These are phyloP conservation scores for Acipenser transmontanus DNA, from an alignment of 2,797 vertebrate species.

Conservation along the genomic window DNA sequence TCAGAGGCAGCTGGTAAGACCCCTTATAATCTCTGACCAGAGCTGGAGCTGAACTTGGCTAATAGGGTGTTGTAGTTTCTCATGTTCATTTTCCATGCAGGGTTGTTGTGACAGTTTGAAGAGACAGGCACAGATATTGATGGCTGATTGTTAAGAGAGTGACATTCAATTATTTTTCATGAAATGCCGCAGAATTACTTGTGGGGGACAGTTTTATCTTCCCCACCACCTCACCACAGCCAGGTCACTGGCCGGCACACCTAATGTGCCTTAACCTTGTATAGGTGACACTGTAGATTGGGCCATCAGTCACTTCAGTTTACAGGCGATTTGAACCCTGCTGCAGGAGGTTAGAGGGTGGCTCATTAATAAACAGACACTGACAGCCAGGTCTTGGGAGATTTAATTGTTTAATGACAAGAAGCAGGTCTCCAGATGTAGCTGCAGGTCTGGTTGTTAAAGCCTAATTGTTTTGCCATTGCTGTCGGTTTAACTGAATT, in stretches of 20 bases:
- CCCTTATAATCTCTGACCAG: background rate
- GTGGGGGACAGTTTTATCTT: background rate
- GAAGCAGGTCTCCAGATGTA: background rate
- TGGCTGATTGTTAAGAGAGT: slow-evolving; percentile 24
- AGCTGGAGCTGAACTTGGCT: background rate
- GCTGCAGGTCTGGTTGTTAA: background rate
- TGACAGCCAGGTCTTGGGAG: background rate
- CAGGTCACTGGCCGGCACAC: background rate
- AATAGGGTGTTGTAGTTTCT: slow-evolving; percentile 1
- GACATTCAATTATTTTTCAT: slow-evolving; percentile 22
- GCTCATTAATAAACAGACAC: slow-evolving; percentile 7
- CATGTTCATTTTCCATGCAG: slow-evolving; percentile 10
- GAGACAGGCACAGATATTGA: slow-evolving; percentile 4
- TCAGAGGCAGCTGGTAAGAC: background rate
- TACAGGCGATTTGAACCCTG: slow-evolving; percentile 13
- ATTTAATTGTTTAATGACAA: background rate
- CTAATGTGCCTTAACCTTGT: slow-evolving; percentile 6
- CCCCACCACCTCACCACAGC: background rate
- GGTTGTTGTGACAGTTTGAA: slow-evolving; percentile 25
- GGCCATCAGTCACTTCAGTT: slow-evolving; percentile 15
- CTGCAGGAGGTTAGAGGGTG: slow-evolving; percentile 4
- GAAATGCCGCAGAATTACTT: slow-evolving; percentile 5
- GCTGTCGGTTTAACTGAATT: too few species aligned
- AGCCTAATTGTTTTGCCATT: too few species aligned
- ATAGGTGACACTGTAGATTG: background rate